Evolutionary conservation across 2,113 vertebrate genomes (phyloP).

Genomic region (Pachyramphus minor): DNA sequence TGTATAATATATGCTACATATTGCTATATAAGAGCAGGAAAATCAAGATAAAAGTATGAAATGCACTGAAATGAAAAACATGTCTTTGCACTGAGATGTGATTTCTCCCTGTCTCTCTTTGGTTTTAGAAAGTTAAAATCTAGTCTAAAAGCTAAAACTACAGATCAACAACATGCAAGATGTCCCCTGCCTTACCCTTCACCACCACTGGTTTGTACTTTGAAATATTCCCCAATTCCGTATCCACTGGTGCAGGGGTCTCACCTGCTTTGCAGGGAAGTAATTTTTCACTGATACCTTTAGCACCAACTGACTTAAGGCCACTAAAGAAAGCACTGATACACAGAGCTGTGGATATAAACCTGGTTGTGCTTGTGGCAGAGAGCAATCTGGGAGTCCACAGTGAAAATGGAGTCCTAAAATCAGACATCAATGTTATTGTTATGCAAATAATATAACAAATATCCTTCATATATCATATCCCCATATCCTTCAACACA

Average conservation of each 20-base stretch:
- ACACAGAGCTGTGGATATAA: not conserved
- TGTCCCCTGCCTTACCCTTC: not conserved
- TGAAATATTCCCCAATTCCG: not conserved
- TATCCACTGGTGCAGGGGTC: not conserved
- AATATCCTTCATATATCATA: too few relatives aligned
- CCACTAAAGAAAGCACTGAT: not conserved
- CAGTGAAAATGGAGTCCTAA: not conserved
- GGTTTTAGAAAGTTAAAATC: not conserved
- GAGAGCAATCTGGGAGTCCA: not conserved
- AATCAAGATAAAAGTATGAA: not conserved
- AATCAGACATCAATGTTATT: not conserved
- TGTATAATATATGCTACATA: not conserved
- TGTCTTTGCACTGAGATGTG: not conserved
- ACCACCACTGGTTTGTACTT: not conserved
- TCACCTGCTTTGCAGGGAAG: not conserved
- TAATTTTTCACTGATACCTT: not conserved
- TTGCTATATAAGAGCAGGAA: not conserved
- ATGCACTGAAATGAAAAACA: not conserved
- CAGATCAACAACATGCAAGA: not conserved
- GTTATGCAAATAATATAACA: not conserved
- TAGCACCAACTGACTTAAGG: not conserved
- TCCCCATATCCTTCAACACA: not conserved
- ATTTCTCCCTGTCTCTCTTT: not conserved
- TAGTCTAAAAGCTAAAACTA: not conserved
- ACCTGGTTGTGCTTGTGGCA: not conserved